Evolutionary conservation across 23 tunicate species (phyloP).

Genomic region (Phallusia fumigata): DNA sequence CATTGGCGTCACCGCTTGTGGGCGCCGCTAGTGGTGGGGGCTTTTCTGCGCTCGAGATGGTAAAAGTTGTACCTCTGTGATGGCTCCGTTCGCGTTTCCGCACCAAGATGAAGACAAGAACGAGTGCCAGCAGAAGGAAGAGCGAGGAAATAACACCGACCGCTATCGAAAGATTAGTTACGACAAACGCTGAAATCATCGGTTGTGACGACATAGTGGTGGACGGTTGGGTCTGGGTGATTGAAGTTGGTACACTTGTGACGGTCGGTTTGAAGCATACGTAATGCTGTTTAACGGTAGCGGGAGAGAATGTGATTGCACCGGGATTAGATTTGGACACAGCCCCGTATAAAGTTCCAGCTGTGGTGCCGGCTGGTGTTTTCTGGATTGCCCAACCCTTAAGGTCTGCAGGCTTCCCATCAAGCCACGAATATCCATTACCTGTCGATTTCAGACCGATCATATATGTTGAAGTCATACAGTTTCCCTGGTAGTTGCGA

Average conservation of each 20-base stretch:
- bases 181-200: not conserved
- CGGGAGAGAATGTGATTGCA: not conserved
- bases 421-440: not conserved
- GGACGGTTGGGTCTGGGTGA: not conserved
- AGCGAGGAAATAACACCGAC: not conserved
- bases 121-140: not conserved
- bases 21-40: no score
- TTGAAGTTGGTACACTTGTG: no score
- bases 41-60: no score
- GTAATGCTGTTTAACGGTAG: not conserved
- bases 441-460: not conserved
- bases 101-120: not conserved
- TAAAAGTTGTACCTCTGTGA: not conserved
- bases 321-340: not conserved
- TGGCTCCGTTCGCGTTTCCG: not conserved
- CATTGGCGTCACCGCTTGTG: not conserved
- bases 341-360: not conserved
- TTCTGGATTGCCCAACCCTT: not conserved
- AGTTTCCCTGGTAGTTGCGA: not conserved
- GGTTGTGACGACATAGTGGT: not conserved
- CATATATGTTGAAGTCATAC: not conserved
- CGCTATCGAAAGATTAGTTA: not conserved
- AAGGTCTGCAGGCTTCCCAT: not conserved
- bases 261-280: not conserved
- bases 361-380: not conserved